Percentiles rank a stretch among this genome's conserved stretches.
These are phyloP conservation scores for Diachasmimorpha longicaudata DNA, from an alignment of 1,140 invertebrate species.

Conservation along the genomic window DNA sequence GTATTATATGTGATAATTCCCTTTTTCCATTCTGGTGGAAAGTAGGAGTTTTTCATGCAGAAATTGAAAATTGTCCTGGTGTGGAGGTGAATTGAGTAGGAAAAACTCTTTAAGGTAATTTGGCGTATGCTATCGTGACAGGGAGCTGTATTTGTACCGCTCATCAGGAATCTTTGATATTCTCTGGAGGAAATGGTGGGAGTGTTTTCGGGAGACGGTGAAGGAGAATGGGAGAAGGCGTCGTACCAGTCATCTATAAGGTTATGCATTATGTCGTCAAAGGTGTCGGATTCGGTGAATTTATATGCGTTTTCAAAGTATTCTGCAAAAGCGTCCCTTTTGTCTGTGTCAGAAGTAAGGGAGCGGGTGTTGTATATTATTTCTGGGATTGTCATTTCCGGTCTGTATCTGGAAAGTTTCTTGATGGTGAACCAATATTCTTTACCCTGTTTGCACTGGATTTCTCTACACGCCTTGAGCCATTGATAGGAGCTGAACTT, in stretches of 20 bases:
- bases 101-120: background rate
- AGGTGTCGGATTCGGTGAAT: background rate
- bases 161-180: background rate
- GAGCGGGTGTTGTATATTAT: no score
- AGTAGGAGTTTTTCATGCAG: background rate
- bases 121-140: background rate
- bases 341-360: no score
- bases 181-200: background rate
- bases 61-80: slow-evolving; percentile 1
- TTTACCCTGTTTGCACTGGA: no score
- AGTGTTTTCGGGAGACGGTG: background rate
- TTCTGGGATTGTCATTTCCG: no score
- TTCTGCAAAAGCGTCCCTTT: background rate
- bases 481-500: background rate
- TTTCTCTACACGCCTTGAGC: slow-evolving; percentile 6
- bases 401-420: no score
- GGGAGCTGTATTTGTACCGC: slow-evolving; percentile 2
- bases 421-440: no score
- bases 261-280: background rate
- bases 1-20: no score
- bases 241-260: background rate
- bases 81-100: background rate
- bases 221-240: background rate
- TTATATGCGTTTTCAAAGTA: background rate
- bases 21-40: slow-evolving; percentile 7